Conservation (phyloP, 2,888 invertebrate species). For the Caenorhabditis sp. region DNA sequence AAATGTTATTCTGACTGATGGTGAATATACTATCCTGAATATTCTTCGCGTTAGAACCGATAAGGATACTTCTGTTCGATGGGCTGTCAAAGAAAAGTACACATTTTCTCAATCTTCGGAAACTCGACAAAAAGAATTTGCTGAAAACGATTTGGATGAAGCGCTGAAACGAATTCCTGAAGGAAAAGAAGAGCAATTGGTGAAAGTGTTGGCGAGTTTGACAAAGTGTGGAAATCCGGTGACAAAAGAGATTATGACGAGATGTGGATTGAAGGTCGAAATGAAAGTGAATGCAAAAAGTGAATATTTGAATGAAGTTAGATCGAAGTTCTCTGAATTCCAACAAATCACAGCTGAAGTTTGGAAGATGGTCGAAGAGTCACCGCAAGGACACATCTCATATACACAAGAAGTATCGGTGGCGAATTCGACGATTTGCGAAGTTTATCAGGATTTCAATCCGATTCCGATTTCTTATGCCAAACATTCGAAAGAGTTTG, state of each 20-base stretch:
- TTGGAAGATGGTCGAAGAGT: conserved; percentile 23
- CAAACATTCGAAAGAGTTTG: conserved; percentile 47
- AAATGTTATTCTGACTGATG: conserved; percentile 92
- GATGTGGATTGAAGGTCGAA: conserved; percentile 24
- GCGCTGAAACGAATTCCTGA: conserved; percentile 20
- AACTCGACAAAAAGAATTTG: conserved; percentile 1
- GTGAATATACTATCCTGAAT: conserved; percentile 83
- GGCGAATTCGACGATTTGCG: conserved; percentile 3
- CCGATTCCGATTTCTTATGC: conserved; percentile 81
- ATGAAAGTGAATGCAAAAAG: conserved; percentile 6
- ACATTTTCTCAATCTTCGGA: conserved; percentile 10
- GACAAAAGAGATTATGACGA: conserved; percentile 31
- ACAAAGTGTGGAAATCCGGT: conserved; percentile 44
- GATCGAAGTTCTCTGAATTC: conserved; percentile 13
- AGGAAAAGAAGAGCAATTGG: conserved; percentile 31
- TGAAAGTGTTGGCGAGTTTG: conserved; percentile 21
- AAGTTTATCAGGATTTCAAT: conserved; percentile 87
- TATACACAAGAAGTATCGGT: conserved; percentile 12
- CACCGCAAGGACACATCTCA: conserved; percentile 25
- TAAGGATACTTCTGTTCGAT: conserved; percentile 83
- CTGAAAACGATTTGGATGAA: conserved; percentile 4
- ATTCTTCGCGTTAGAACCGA: conserved; percentile 75
- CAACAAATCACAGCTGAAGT: conserved; percentile 14
- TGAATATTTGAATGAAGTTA: conserved; percentile 14
- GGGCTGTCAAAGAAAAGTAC: conserved; percentile 91